Evolutionary conservation across 2,888 invertebrate genomes (phyloP), one percentile per base, ranked within the genome.

Genomic region (Marronus borbonicus): DNA sequence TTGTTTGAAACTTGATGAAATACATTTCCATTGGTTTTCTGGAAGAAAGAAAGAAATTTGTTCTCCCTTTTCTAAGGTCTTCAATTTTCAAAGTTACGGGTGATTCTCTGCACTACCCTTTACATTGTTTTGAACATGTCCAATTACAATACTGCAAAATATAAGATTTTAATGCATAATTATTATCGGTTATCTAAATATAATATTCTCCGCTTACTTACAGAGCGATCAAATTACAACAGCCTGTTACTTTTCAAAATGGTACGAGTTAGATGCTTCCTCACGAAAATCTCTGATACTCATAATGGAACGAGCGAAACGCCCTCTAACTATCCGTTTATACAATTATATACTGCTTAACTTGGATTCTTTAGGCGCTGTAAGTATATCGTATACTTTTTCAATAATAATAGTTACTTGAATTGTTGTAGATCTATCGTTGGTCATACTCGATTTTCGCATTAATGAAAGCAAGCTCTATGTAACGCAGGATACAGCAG

Each of bases 221-320:
- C 17, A 82, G 81, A 82, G 82, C 39, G 49, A 50, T 8, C 17
- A 66, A 28, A 72, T 82, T 14, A 64, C 76, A n/a, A 78, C 81
- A 20, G 80, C 82, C 20, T 80, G 80, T 44, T 82, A 79, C 65
- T 20, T 62, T n/a, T 79, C 70, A 20, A 68, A 74, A 8, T 82
- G 82, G 82, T 80, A 80, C 58, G 62, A 79, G 4, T 62, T 60
- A 28, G 74, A 76, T n/a, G 55, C 20, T 44, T 44, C 52, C 12
- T 66, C 78, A 3, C 52, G 77, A 12, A 78, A 78, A 74, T 65
- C 76, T 50, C n/a, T 82, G 12, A 66, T 80, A 28, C 76, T 81
- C 28, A 78, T 81, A 24, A 82, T 81, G 82, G 81, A 82, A 62
- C 64, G 81, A 31, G 80, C 81, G 10, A 82, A 82, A 58, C 36